A percentile compares a stretch with the other conserved stretches of the same genome.
Conservation (phyloP, 2,797 vertebrate genomes). For the Bovichtus diacanthus region DNA sequence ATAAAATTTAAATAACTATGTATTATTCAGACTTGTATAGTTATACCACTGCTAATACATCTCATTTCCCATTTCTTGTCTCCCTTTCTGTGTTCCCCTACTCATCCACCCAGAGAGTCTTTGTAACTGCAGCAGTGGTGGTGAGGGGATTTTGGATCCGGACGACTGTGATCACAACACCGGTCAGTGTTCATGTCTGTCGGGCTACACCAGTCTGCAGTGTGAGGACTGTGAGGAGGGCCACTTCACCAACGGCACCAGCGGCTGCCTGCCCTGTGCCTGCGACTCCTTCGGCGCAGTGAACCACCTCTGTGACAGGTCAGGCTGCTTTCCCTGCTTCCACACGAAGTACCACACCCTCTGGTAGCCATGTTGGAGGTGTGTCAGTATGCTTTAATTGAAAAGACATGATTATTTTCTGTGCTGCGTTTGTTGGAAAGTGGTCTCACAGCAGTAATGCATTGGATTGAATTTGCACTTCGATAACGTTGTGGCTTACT, state of each 20-base stretch:
- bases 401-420: not conserved
- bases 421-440: not conserved
- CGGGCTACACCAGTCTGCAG: conserved; percentile 81
- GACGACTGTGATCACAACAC: conserved; percentile 78
- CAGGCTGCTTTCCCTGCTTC: conserved; percentile 39
- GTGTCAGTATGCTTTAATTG: not conserved
- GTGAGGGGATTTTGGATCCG: conserved; percentile 78
- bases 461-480: not conserved
- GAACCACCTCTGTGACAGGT: conserved; percentile 85
- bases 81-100: not conserved
- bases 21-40: not conserved
- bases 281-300: conserved; percentile 85
- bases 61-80: conserved; percentile 2
- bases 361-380: not conserved
- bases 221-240: conserved; percentile 86
- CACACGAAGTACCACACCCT: not conserved
- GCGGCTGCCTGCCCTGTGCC: conserved; percentile 82
- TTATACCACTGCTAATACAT: not conserved
- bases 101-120: conserved; percentile 64
- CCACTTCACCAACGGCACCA: conserved; percentile 85
- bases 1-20: not conserved
- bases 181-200: conserved; percentile 83
- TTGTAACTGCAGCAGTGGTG: conserved; percentile 86
- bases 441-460: not conserved
- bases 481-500: not conserved